Conservation (phyloP, 2,888 invertebrate genomes). For the Tortricodes alternella region DNA sequence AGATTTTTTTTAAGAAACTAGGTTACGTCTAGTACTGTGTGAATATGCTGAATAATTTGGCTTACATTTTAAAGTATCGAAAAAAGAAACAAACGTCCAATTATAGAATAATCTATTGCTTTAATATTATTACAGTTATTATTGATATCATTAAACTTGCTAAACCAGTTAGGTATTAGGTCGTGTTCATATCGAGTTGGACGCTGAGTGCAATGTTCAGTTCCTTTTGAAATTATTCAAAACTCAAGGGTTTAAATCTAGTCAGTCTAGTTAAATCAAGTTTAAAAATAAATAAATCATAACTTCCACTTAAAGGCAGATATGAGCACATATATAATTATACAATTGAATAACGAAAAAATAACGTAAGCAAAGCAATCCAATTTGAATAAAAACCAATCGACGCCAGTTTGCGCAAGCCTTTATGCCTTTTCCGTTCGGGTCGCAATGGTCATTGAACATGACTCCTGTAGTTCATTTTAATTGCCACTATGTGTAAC, state of each 20-base stretch:
- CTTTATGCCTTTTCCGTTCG: background rate
- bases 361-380: background rate
- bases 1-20: too few species aligned
- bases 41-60: too few species aligned
- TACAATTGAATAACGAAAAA: background rate
- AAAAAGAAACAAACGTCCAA: background rate
- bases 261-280: too few species aligned
- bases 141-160: background rate
- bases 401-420: conserved; percentile 8
- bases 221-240: too few species aligned
- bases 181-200: background rate
- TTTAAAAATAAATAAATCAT: too few species aligned
- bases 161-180: background rate
- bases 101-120: background rate
- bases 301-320: too few species aligned
- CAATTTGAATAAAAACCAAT: background rate
- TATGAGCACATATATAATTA: too few species aligned
- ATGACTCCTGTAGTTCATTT: background rate
- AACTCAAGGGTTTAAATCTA: too few species aligned
- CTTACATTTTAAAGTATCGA: background rate
- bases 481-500: conserved; percentile 17
- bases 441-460: conserved; percentile 22
- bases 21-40: too few species aligned
- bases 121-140: background rate
- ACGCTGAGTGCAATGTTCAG: too few species aligned